Evolutionary conservation across 2,888 invertebrate species (phyloP).

Genomic region (Ectemnius cavifrons): DNA sequence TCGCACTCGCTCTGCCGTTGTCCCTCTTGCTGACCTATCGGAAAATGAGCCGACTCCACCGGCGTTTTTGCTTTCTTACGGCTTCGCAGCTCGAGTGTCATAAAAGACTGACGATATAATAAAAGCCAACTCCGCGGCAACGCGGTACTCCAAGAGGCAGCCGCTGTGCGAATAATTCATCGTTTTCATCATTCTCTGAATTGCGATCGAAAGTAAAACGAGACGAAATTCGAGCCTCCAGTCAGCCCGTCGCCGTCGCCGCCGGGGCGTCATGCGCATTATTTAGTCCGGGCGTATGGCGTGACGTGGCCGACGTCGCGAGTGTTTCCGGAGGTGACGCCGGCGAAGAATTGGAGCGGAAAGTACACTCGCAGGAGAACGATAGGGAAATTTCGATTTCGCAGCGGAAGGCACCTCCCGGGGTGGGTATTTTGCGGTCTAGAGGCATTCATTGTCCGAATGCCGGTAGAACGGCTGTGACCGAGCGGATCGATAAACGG

Average conservation of each 20-base stretch:
- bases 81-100: constrained; percentile 4
- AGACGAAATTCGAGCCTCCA: too few species aligned
- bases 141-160: background rate
- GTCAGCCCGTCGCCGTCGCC: too few species aligned
- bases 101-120: background rate
- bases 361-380: constrained; percentile 13
- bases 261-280: too few species aligned
- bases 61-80: constrained; percentile 5
- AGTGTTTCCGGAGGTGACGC: background rate
- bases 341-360: constrained; percentile 8
- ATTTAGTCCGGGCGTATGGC: too few species aligned
- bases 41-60: background rate
- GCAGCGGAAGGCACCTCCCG: constrained; percentile 35
- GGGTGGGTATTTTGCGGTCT: constrained; percentile 43
- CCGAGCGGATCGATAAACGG: constrained; percentile 56
- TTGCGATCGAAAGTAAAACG: too few species aligned
- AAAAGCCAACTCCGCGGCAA: background rate
- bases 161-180: background rate
- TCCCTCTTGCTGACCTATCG: constrained; percentile 7
- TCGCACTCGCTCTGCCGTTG: background rate
- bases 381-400: constrained; percentile 23
- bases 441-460: constrained; percentile 52
- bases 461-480: constrained; percentile 34
- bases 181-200: too few species aligned
- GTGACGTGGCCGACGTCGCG: too few species aligned